A percentile compares a stretch with the other conserved stretches of the same genome.
phyloP scores from a whole-genome alignment of 2,888 invertebrate genomes.

The Melanophora roralis region DNA sequence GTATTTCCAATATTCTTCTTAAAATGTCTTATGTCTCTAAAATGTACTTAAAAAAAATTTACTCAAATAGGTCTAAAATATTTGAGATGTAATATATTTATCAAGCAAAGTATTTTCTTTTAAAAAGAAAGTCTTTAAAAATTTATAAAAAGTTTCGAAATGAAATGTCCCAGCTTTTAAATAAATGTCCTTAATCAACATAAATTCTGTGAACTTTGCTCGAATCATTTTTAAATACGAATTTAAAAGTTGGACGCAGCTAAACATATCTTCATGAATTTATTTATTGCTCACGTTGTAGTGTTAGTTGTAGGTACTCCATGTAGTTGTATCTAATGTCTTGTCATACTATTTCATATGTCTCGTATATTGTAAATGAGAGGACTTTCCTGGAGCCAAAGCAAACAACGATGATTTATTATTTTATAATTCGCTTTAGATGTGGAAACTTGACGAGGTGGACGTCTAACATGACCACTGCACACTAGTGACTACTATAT shows the following conservation, averaged over 20 bases:
- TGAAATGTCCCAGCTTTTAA: conserved; percentile 1
- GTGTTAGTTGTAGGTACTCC: not conserved
- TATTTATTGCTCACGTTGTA: not conserved
- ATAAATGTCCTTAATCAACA: conserved; percentile 4
- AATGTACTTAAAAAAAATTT: no score
- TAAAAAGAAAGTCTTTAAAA: no score
- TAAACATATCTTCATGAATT: not conserved
- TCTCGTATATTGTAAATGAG: conserved; percentile 55
- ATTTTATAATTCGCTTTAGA: conserved; percentile 65
- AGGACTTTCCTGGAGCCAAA: conserved; percentile 61
- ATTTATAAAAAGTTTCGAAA: no score
- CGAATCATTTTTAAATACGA: conserved; percentile 11
- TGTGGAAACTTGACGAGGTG: conserved; percentile 63
- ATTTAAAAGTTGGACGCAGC: conserved; percentile 28
- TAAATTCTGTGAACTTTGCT: conserved; percentile 25
- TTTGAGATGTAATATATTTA: no score
- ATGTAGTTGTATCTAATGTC: conserved; percentile 24
- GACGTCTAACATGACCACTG: conserved; percentile 62
- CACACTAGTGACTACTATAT: conserved; percentile 44
- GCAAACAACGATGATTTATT: conserved; percentile 64
- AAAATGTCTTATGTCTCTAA: no score
- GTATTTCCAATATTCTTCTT: no score
- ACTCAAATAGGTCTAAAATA: no score
- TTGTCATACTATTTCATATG: conserved; percentile 45
- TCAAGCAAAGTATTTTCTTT: no score